Conservation (phyloP, 2,797 vertebrate genomes). For the Pseudotriccus pelzelni region DNA sequence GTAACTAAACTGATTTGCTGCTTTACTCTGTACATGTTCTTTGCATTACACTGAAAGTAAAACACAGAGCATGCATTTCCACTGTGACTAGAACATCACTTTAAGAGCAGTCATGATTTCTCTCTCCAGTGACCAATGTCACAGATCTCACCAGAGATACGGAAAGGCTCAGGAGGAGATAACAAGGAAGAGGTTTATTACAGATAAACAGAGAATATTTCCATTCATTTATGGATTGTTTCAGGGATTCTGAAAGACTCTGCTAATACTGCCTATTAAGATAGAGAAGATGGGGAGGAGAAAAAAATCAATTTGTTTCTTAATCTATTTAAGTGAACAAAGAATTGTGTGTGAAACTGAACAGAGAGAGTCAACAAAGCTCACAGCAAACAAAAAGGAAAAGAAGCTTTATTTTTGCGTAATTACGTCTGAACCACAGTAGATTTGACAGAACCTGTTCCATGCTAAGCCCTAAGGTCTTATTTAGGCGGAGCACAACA, state of each 20-base stretch:
- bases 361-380: not conserved
- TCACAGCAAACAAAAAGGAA: not conserved
- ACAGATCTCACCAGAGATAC: not conserved
- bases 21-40: not conserved
- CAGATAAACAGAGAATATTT: not conserved
- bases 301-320: slow-evolving; percentile 36
- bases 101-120: not conserved
- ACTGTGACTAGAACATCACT: not conserved
- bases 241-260: not conserved
- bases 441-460: slow-evolving; percentile 25
- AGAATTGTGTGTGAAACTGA: not conserved
- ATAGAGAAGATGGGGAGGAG: not conserved
- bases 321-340: not conserved
- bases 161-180: not conserved
- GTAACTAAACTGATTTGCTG: not conserved
- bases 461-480: not conserved
- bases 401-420: slow-evolving; percentile 35
- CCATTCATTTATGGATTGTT: not conserved
- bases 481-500: not conserved
- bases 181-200: not conserved
- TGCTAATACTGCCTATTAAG: not conserved
- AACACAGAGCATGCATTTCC: not conserved
- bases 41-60: not conserved
- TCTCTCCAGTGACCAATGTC: not conserved
- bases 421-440: slow-evolving; percentile 13